Evolutionary conservation across 2,797 vertebrate species (phyloP).

Genomic region (Ctenopoma kingsleyae): DNA sequence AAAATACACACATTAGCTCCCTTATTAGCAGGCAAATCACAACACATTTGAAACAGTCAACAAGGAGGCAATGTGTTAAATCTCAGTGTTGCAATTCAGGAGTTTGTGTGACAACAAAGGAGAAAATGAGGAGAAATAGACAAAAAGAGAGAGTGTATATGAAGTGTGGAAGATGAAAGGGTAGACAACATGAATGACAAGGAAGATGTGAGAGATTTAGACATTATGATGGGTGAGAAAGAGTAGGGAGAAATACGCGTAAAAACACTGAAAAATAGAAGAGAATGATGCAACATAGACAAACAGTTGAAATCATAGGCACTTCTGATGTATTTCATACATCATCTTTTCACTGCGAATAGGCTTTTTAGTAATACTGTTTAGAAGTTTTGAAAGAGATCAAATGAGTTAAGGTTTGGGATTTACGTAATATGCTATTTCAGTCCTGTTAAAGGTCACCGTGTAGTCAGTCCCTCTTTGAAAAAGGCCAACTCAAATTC

Average conservation of each 20-base stretch:
- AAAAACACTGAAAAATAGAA: constrained; percentile 22
- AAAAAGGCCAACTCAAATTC: constrained; percentile 3
- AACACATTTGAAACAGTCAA: constrained; percentile 36
- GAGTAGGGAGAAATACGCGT: constrained; percentile 9
- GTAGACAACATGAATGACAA: constrained; percentile 25
- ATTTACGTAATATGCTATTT: constrained; percentile 9
- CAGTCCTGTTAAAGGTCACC: constrained; percentile 22
- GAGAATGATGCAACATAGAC: constrained; percentile 33
- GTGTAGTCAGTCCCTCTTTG: constrained; percentile 4
- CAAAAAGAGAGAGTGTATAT: not conserved
- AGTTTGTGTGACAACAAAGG: constrained; percentile 46
- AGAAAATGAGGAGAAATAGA: constrained; percentile 21
- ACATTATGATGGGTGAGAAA: constrained; percentile 34
- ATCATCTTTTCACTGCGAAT: constrained; percentile 2
- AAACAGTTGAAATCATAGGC: constrained; percentile 13
- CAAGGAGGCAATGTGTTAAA: constrained; percentile 10
- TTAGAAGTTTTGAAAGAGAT: constrained; percentile 22
- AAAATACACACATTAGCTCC: constrained; percentile 34
- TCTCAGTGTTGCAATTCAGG: constrained; percentile 16
- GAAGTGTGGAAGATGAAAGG: constrained; percentile 33
- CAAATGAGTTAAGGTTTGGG: not conserved
- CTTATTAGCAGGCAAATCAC: constrained; percentile 43
- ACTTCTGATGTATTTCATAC: not conserved
- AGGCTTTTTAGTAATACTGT: constrained; percentile 7
- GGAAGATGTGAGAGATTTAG: constrained; percentile 39